A percentile compares a stretch with the other conserved stretches of the same genome.
Conservation (phyloP, 2,797 vertebrate species). For the Sebastes aleutianus region DNA sequence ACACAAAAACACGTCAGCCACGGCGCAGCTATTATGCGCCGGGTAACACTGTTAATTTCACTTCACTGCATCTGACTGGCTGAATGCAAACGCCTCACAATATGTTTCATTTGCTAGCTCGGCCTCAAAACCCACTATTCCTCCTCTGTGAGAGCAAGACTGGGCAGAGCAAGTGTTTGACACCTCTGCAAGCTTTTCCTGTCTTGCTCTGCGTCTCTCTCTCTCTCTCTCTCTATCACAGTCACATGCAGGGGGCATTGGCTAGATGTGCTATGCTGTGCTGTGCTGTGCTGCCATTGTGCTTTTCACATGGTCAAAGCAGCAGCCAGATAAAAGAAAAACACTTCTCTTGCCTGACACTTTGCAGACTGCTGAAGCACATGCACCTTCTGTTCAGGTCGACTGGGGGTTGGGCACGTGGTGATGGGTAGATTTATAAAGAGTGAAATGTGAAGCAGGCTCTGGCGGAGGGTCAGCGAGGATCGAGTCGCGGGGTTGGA, state of each 20-base stretch:
- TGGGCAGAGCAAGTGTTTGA: constrained; percentile 50
- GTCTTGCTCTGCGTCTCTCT: not conserved
- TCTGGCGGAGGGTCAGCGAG: constrained; percentile 47
- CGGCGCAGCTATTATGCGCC: constrained; percentile 45
- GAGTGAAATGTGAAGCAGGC: constrained; percentile 69
- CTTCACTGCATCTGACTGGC: constrained; percentile 69
- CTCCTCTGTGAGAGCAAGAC: constrained; percentile 11
- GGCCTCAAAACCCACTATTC: constrained; percentile 32
- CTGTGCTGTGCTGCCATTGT: not conserved
- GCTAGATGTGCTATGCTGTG: not conserved
- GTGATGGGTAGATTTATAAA: constrained; percentile 71
- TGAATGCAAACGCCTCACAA: constrained; percentile 63
- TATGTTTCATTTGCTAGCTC: constrained; percentile 50
- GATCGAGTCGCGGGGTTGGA: constrained; percentile 53
- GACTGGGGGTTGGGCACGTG: constrained; percentile 18
- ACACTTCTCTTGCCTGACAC: constrained; percentile 7
- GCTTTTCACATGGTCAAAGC: constrained; percentile 30
- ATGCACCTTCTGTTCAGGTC: constrained; percentile 37
- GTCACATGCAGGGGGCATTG: constrained; percentile 18
- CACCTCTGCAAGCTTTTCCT: constrained; percentile 23
- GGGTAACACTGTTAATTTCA: constrained; percentile 70
- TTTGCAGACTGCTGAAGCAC: constrained; percentile 19
- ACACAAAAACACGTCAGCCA: constrained; percentile 46
- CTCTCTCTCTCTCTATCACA: not conserved
- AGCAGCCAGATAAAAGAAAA: constrained; percentile 33